Base-by-base conservation (phyloP, 1,140 invertebrate genomes). In the Zelostemma sp. region DNA sequence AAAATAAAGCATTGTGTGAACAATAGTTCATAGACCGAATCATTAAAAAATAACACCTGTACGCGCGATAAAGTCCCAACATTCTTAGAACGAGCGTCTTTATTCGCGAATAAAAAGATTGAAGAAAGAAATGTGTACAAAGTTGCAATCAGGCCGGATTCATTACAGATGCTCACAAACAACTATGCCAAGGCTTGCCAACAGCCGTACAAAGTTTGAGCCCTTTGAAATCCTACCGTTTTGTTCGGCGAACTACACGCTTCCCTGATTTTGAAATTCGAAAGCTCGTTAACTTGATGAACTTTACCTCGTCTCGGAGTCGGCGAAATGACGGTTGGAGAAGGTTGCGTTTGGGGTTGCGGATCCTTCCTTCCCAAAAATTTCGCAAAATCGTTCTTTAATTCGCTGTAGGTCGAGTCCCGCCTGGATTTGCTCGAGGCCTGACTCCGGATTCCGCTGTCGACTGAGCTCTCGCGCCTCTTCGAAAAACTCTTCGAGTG, bases 401-500 rank as follows among this genome's bases (percentile, higher is more conserved):
- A 88, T 72, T 93, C 90, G 72, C 88, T 89, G 41, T 91, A 89
- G 18, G 88, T 85, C 3, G 92, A 93, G 63, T 93, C 92, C 11
- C 91, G 86, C 6, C 91, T 86, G 1, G 89, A 90, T 68, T 92
- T 91, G 17, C 66, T 80, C 0, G 90, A 91, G 8, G 85, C 83
- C 80, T 90, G 89, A 61, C 91, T 92, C 67, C 92, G 91, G 48
- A 93, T 91, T n/a, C 93, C 92, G 0, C 92, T 92, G 78, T 94
- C 93, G 12, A 92, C 92, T 14, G 92, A 93, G 12, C 92, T 94
- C 69, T 95, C 93, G 35, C 93, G 86, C 0, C 93, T 86, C 54
- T 93, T 93, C 17, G 90, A 86, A 35, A 86, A 35, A 16, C 80
- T 79, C 9, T 88, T 88, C 1, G 87, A 85, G 55, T 90, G 88